Base-by-base conservation (phyloP, 1,140 invertebrate species). In the Zaprionus camerounensis region DNA sequence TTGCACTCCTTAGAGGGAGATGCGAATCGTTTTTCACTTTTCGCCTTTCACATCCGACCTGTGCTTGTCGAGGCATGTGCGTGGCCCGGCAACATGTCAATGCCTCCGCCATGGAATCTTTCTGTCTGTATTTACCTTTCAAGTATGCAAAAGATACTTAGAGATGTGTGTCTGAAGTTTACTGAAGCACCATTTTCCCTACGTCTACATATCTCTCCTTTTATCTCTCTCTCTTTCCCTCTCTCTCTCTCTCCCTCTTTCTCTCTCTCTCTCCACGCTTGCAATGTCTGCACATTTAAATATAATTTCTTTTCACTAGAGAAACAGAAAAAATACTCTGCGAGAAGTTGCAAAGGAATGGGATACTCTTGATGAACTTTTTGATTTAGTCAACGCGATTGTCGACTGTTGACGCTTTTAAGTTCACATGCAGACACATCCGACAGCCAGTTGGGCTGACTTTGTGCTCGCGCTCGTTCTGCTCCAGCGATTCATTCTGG, bases 261-360 rank as follows among this genome's bases (percentile, higher is more conserved):
- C n/a, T 7, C 46, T 22, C 11, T 22, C 46, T 11, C 0, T 1
- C 46, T 24, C 5, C 20, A 69, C 41, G 13, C 64, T 80, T 26
- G 38, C 62, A 67, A 62, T 69, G 79, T 65, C 71, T 73, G 75
- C 79, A 69, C 51, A 82, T 78, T 78, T 67, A 63, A 66, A 76
- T 76, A 81, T 78, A 74, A 78, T 82, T 75, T 75, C 80, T 82
- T 67, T 82, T 36, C 36, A 55, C 59, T 62, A 15, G 31, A 34
- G 41, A 49, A 31, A 2, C 38, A 49, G 26, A 12, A 58, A n/a
- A 31, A 49, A 15, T 26, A 26, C 38, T 26, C 15, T 4, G 17
- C 15, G 15, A 49, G 20, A 5, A 51, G 46, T 20, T 49, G 3
- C 46, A 22, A 5, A 51, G 13, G 13, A 24, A 56, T 15, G 63